Percentiles rank a stretch among this genome's conserved stretches.
Conservation (phyloP, 2,888 invertebrate species). For the Drosophila rellima region DNA sequence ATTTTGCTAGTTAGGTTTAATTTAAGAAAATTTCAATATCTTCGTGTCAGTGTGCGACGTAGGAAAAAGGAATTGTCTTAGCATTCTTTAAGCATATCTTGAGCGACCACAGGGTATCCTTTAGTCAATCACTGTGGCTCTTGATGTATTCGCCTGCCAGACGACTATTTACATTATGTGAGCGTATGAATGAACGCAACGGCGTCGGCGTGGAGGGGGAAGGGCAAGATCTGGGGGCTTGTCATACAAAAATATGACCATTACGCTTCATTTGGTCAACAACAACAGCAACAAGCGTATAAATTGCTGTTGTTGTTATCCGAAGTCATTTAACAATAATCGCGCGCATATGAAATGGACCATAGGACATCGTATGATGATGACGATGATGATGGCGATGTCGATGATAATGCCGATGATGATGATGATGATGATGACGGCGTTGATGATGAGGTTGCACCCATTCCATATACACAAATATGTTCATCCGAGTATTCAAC, state of each 20-base stretch:
- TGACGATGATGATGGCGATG: conserved; percentile 12
- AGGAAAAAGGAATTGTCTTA: too few relatives aligned
- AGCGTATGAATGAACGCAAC: conserved; percentile 22
- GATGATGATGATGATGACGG: neutral
- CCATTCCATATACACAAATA: neutral
- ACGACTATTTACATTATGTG: conserved; percentile 43
- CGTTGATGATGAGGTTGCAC: neutral
- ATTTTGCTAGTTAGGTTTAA: too few relatives aligned
- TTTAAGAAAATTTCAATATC: too few relatives aligned
- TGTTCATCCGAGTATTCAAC: neutral
- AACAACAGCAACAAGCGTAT: conserved; percentile 49
- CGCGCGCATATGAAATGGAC: conserved; percentile 66
- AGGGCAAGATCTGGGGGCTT: conserved; percentile 3
- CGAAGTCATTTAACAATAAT: conserved; percentile 72
- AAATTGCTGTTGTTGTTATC: conserved; percentile 47
- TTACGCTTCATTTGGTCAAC: conserved; percentile 61
- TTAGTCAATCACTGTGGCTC: neutral
- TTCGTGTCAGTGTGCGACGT: too few relatives aligned
- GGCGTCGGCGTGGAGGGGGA: neutral
- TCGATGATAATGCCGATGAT: neutral
- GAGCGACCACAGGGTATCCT: neutral
- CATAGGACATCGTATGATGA: conserved; percentile 41
- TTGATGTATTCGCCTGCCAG: conserved; percentile 17
- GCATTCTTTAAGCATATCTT: neutral
- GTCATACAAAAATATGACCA: conserved; percentile 53